These are phyloP conservation scores for Euspilapteryx auroguttella DNA, from an alignment of 2,888 invertebrate genomes.

Conservation along the genomic window DNA sequence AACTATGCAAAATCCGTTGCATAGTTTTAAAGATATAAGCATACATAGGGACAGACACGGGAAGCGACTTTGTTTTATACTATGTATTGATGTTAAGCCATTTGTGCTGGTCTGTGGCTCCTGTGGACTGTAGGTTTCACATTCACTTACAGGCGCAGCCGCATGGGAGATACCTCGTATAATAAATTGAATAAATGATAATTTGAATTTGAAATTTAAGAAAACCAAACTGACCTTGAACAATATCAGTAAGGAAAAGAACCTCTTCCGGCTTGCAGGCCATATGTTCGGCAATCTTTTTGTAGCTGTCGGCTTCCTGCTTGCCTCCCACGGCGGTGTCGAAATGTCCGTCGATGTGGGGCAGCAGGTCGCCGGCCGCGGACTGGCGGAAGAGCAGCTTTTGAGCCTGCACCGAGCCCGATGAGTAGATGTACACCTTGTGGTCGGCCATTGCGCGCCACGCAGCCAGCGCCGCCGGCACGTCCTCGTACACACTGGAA, in stretches of 20 bases:
- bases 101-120: too few relatives aligned
- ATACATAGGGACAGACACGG: too few relatives aligned
- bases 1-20: too few relatives aligned
- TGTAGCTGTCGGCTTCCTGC: conserved; percentile 76
- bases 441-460: conserved; percentile 71
- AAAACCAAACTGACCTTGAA: conserved; percentile 70
- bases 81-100: too few relatives aligned
- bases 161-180: too few relatives aligned
- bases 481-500: conserved; percentile 86
- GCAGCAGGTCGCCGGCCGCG: conserved; percentile 74
- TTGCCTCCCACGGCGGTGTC: conserved; percentile 87
- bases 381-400: conserved; percentile 82
- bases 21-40: too few relatives aligned
- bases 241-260: conserved; percentile 85
- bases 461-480: conserved; percentile 69
- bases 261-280: conserved; percentile 66
- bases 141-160: too few relatives aligned
- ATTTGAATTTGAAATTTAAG: too few relatives aligned
- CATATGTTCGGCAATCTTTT: conserved; percentile 71
- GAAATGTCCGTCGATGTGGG: conserved; percentile 76
- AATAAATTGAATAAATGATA: too few relatives aligned
- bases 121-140: too few relatives aligned
- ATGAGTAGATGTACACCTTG: conserved; percentile 84
- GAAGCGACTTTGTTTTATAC: too few relatives aligned
- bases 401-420: conserved; percentile 90